Evolutionary conservation across 2,113 vertebrate genomes (phyloP).

Genomic region (Turdus rufiventris): DNA sequence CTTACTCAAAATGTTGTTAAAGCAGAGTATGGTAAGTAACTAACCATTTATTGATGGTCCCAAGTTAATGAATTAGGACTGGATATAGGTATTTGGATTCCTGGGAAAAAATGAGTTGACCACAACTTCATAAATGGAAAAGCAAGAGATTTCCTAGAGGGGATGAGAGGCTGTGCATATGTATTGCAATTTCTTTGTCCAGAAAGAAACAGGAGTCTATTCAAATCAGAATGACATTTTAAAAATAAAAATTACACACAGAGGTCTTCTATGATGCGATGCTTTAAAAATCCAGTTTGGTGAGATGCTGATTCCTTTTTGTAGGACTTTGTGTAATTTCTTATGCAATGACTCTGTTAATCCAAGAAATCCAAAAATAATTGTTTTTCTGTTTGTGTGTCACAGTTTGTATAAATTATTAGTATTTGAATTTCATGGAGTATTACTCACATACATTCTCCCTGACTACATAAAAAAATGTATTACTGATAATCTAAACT

Average conservation of each 20-base stretch:
- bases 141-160: not conserved
- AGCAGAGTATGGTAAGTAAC: not conserved
- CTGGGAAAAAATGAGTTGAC: not conserved
- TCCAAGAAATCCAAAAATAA: not conserved
- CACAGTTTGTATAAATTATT: not conserved
- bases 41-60: not conserved
- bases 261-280: not conserved
- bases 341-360: not conserved
- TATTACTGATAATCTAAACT: not conserved
- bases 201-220: not conserved
- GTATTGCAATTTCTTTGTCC: not conserved
- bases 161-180: fast-evolving
- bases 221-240: not conserved
- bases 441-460: not conserved
- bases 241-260: not conserved
- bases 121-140: not conserved
- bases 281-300: not conserved
- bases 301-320: not conserved
- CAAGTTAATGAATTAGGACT: not conserved
- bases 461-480: not conserved
- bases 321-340: not conserved
- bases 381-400: not conserved
- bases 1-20: not conserved
- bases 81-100: not conserved
- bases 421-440: not conserved